Evolutionary conservation across 2,797 vertebrate species (phyloP).

Genomic region (Hephaestus fuliginosus): DNA sequence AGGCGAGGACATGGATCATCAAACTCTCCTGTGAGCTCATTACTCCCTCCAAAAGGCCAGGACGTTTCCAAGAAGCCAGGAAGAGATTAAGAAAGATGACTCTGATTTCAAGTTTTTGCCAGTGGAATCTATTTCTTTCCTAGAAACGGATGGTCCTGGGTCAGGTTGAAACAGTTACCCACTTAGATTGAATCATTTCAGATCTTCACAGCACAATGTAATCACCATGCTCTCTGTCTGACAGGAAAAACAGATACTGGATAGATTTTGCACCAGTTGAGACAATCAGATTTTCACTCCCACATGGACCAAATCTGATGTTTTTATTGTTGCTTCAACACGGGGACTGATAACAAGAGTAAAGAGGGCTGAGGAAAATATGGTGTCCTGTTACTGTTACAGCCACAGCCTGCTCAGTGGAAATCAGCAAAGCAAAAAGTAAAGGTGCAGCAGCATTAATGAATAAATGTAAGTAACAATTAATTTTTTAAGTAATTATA

Average conservation of each 20-base stretch:
- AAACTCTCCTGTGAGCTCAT: conserved; percentile 86
- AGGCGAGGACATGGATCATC: conserved; percentile 81
- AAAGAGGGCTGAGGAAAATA: not conserved
- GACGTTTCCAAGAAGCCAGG: conserved; percentile 69
- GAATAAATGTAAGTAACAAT: not conserved
- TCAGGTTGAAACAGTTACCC: conserved; percentile 55
- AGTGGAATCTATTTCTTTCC: conserved; percentile 65
- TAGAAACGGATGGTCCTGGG: conserved; percentile 49
- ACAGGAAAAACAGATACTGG: conserved; percentile 29
- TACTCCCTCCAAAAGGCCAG: conserved; percentile 83
- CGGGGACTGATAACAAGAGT: not conserved
- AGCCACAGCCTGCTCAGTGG: not conserved
- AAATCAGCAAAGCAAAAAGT: not conserved
- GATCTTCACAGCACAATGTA: conserved; percentile 34
- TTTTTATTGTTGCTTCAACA: conserved; percentile 34
- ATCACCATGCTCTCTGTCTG: conserved; percentile 35
- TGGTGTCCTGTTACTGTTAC: not conserved
- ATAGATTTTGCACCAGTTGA: conserved; percentile 34
- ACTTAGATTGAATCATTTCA: conserved; percentile 58
- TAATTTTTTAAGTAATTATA: not conserved
- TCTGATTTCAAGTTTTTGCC: conserved; percentile 71
- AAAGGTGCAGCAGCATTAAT: too few species aligned
- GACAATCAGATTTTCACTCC: conserved; percentile 40
- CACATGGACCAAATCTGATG: conserved; percentile 6
- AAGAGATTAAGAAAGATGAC: conserved; percentile 80